Base-by-base conservation (phyloP, 37 sponge, comb jelly and placozoan genomes). In the Aplysina aerophoba region DNA sequence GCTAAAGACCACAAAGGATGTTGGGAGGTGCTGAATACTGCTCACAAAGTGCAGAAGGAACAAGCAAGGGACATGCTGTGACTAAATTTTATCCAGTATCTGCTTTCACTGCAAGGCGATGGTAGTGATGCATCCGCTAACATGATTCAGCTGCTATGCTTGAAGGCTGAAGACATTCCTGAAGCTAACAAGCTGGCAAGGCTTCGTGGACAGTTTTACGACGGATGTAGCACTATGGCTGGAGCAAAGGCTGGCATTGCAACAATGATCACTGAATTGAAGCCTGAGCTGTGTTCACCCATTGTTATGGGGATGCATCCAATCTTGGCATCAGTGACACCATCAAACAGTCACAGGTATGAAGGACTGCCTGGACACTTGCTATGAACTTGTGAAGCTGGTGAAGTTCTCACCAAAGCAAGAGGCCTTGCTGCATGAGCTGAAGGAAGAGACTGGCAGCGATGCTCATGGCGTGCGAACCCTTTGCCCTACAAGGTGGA, bases 261-360 rank as follows among this genome's bases (percentile, higher is more conserved):
- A 55, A 65, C 81, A 27, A 84, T 80, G 57, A 89, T 89, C n/a
- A 24, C 67, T 31, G 73, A 83, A 55, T 24, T 87, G 39, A 85
- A 93, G 85, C 91, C 90, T 8, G 50, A 44, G 50, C 50, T 44
- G 90, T 89, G 64, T 90, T 84, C 59, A 93, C 88, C 59, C 90
- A 93, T 66, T 89, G 90, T 61, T 93, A 81, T 84, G 93, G 90
- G 17, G 90, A 93, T 84, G 93, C 93, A 34, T 82, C 91, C 31
- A 94, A 87, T 62, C 79, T 93, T 30, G 53, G 72, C 65, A 88
- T 87, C 8, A 84, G 87, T 58, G 93, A 93, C 82, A 90, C 85
- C 12, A 59, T 93, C 68, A 90, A 84, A 50, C 38, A 80, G 41
- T 87, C 77, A 34, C 27, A 22, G n/a, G 53, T 30, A 84, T 87